Evolutionary conservation across 1,140 invertebrate genomes (phyloP), one percentile per base, ranked within the genome.

Genomic region (Drosophila grimshawi): DNA sequence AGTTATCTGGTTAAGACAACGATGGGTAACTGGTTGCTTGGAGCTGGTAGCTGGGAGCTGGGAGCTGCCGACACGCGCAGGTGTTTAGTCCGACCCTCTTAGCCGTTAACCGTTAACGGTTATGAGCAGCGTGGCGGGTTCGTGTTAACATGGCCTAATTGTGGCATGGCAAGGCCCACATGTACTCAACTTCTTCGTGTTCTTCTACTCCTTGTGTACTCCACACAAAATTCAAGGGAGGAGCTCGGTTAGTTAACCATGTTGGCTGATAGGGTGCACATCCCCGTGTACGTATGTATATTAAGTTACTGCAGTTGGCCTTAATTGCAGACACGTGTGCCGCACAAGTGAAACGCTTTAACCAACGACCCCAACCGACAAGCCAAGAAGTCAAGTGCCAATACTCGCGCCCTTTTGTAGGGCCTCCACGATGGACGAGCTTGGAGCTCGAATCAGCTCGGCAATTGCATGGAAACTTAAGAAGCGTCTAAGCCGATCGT

Each of bases 241-340:
- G 8, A 41, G 39, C 53, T 27, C 19, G 0, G 19, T 19, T 19
- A 19, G 19, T 19, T 19, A 19, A 19, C 19, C 19, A 19, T 0
- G 19, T 57, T 35, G 45, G 6, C 30, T 55, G 45, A 30, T 11
- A 27, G 46, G 45, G 52, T 11, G 41, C 33, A 30, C 10, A 43
- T 4, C 39, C 29, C 37, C 57, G 52, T 11, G 41, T 32, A 30
- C 10, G n/a, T 4, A 39, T 29, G 43, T 61, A 69, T 85, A 91
- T 91, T 75, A 61, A 88, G 83, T 91, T 91, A 88, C 88, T 88
- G 65, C 41, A 71, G 48, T 53, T 74, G 41, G 37, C 57, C 63
- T 81, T 91, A 90, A 91, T 86, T 91, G 88, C 80, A 88, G 88
- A 76, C 88, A 91, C 88, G 88, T 88, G 86, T 77, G 65, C 63